Conservation (phyloP, 1,140 invertebrate genomes). For the Drosophila subpulchrella region DNA sequence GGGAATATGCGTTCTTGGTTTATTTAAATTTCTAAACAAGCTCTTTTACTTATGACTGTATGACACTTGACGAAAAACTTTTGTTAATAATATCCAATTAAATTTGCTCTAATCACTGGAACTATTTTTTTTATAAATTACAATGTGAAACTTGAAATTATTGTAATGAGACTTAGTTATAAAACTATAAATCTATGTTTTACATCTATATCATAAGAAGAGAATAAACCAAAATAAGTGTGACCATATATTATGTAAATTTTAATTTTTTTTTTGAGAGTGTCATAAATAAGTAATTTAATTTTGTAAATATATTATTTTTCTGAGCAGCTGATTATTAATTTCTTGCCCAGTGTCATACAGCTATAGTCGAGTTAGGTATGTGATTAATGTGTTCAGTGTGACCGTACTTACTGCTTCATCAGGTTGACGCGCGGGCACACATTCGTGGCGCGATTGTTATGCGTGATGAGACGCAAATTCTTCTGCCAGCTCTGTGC, state of each 20-base stretch:
- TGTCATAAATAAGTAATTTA: too few species aligned
- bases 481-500: conserved; percentile 95
- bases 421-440: conserved; percentile 97
- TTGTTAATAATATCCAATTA: too few species aligned
- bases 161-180: background rate
- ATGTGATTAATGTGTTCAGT: background rate
- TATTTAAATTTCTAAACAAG: background rate
- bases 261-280: too few species aligned
- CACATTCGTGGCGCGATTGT: conserved; percentile 98
- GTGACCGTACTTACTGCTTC: conserved; percentile 95
- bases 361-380: background rate
- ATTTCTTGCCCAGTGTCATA: background rate
- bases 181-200: too few species aligned
- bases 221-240: too few species aligned
- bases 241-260: too few species aligned
- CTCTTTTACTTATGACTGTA: conserved; percentile 1
- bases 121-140: background rate
- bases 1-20: background rate
- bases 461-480: conserved; percentile 96
- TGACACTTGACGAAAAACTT: background rate
- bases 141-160: background rate
- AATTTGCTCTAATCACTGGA: too few species aligned
- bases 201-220: too few species aligned
- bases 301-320: background rate
- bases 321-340: background rate